Evolutionary conservation across 2,888 invertebrate species (phyloP).

Genomic region (Nematopogon swammerdamellus): DNA sequence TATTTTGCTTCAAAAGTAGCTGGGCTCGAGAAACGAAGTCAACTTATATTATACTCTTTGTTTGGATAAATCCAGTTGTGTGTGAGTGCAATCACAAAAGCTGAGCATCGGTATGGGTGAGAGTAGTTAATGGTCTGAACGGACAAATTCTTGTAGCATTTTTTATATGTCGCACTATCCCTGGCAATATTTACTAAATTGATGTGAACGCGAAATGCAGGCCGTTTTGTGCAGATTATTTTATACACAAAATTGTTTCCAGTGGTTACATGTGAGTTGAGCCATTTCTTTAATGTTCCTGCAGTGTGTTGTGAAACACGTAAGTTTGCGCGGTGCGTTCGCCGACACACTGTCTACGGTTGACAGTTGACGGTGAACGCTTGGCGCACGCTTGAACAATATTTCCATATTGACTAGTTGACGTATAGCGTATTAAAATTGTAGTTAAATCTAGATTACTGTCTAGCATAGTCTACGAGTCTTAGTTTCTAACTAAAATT

Average conservation of each 20-base stretch:
- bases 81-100: too few species aligned
- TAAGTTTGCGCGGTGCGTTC: background rate
- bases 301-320: too few species aligned
- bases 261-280: background rate
- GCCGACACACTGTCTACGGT: constrained; percentile 18
- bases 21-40: too few species aligned
- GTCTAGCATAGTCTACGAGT: constrained; percentile 50
- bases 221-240: background rate
- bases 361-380: background rate
- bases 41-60: too few species aligned
- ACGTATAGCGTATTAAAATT: constrained; percentile 55
- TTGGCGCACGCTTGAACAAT: background rate
- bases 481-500: constrained; percentile 55
- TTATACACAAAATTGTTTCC: background rate
- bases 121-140: too few species aligned
- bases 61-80: too few species aligned
- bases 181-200: background rate
- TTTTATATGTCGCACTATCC: background rate
- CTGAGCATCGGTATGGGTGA: too few species aligned
- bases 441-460: constrained; percentile 51
- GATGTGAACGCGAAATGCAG: background rate
- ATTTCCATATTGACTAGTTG: constrained; percentile 32
- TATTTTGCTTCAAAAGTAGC: too few species aligned
- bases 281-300: background rate
- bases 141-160: background rate